These are phyloP conservation scores for Leptonema lineaticorne DNA, from an alignment of 1,140 invertebrate genomes.

Conservation along the genomic window DNA sequence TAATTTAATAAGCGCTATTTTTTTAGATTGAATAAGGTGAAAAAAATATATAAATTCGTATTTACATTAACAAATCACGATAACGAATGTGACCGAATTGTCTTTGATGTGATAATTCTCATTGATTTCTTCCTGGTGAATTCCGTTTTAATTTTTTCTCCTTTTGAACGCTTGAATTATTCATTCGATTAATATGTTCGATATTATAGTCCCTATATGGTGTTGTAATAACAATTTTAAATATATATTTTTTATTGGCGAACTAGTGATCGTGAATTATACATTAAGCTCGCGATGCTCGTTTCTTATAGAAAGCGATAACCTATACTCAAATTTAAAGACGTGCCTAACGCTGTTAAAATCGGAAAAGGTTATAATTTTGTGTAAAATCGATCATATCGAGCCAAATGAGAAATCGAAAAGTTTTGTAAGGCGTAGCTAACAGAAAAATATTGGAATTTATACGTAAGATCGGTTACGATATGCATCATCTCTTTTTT, in stretches of 20 bases:
- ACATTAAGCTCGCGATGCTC: neutral
- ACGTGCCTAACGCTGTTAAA: neutral
- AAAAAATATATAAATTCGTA: too few relatives aligned
- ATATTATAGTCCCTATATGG: neutral
- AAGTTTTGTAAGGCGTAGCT: neutral
- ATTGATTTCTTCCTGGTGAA: neutral
- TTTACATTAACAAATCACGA: too few relatives aligned
- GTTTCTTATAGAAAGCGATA: too few relatives aligned
- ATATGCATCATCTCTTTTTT: too few relatives aligned
- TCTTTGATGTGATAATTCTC: too few relatives aligned
- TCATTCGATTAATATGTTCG: neutral
- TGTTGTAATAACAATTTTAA: neutral
- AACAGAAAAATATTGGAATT: neutral
- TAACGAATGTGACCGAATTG: too few relatives aligned
- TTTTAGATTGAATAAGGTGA: too few relatives aligned
- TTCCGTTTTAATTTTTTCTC: neutral
- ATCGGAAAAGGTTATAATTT: slow-evolving; percentile 15
- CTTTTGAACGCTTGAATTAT: neutral
- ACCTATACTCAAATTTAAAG: too few relatives aligned
- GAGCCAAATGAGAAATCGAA: neutral
- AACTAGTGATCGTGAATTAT: neutral
- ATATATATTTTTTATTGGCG: neutral
- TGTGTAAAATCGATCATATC: slow-evolving; percentile 16
- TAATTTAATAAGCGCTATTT: too few relatives aligned
- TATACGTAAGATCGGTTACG: neutral